phyloP scores from a whole-genome alignment of 2,797 vertebrate genomes.

The Anolis apletophallus region DNA sequence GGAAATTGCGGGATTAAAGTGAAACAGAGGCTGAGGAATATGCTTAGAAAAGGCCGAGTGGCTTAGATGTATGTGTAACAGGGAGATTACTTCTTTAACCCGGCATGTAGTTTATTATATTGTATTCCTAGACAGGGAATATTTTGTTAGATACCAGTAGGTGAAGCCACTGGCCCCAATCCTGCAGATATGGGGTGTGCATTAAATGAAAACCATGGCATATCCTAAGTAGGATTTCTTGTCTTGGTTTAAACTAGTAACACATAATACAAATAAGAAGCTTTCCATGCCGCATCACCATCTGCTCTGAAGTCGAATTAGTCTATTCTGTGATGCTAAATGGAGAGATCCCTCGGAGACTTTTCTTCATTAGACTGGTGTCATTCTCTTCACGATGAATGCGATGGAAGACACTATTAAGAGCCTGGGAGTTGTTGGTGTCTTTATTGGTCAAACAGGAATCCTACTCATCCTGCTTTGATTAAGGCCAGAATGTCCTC shows the following conservation, averaged over 20 bases:
- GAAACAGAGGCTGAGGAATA: no score
- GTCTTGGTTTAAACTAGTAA: constrained; percentile 16
- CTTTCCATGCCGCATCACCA: constrained; percentile 6
- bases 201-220: not conserved
- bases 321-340: constrained; percentile 20
- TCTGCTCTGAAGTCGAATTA: not conserved
- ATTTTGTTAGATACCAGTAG: no score
- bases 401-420: not conserved
- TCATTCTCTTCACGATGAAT: not conserved
- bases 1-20: no score
- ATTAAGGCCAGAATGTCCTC: constrained; percentile 6
- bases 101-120: no score
- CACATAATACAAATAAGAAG: not conserved
- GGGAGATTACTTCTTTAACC: no score
- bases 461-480: not conserved
- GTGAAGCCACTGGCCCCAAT: no score
- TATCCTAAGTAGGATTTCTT: not conserved
- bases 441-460: not conserved
- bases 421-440: not conserved
- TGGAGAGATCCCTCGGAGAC: not conserved
- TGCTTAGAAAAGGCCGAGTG: no score
- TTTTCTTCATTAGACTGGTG: not conserved
- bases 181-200: no score
- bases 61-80: not conserved
- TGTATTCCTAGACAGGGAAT: no score